Conservation (phyloP, 2,113 vertebrate species). For the Promerops cafer region DNA sequence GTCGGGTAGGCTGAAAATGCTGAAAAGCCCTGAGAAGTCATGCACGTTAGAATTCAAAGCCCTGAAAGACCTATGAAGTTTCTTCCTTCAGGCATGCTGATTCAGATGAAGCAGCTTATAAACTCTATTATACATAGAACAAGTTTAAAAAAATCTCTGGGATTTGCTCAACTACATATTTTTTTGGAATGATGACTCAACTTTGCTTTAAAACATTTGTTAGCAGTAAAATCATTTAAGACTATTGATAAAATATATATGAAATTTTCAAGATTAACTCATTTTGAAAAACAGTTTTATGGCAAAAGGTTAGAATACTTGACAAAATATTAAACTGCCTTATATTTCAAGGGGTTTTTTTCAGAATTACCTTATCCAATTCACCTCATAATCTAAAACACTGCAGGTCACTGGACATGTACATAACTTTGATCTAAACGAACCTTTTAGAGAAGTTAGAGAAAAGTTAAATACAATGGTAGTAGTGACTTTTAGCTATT, state of each 20-base stretch:
- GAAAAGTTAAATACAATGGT: background rate
- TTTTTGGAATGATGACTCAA: background rate
- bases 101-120: background rate
- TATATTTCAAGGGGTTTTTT: background rate
- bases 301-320: background rate
- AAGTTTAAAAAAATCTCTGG: background rate
- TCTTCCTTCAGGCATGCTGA: background rate
- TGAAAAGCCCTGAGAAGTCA: background rate
- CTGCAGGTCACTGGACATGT: fast-evolving
- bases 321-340: background rate
- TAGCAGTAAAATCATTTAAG: background rate
- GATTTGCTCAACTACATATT: background rate
- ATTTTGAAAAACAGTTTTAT: background rate
- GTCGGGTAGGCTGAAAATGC: background rate
- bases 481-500: background rate
- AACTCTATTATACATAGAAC: background rate
- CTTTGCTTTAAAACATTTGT: background rate
- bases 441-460: background rate
- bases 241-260: background rate
- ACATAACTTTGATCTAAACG: background rate
- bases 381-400: background rate
- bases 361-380: background rate
- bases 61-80: background rate
- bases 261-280: background rate
- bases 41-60: background rate